phyloP scores from a whole-genome alignment of 1,140 invertebrate species.

The Calycopis cecrops region DNA sequence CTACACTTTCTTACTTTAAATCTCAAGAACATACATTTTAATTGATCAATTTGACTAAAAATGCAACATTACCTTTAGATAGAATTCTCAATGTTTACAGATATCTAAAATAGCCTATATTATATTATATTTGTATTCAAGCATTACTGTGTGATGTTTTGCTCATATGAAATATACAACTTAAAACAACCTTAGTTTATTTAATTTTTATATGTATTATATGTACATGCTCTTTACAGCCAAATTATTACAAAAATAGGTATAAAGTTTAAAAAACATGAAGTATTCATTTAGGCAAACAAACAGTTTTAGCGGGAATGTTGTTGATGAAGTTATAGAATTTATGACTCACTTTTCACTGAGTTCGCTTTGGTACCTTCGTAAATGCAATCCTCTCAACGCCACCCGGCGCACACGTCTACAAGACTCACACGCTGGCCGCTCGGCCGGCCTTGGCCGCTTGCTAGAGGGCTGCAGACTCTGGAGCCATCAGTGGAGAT shows the following conservation, averaged over 20 bases:
- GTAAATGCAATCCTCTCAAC: conserved; percentile 50
- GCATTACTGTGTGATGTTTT: conserved; percentile 42
- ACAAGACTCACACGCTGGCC: conserved; percentile 57
- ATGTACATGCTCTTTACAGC: conserved; percentile 52
- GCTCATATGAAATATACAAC: conserved; percentile 43
- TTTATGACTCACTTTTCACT: conserved; percentile 53
- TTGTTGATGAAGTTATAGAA: conserved; percentile 42
- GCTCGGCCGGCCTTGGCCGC: conserved; percentile 53
- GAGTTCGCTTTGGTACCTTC: conserved; percentile 60
- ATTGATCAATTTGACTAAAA: conserved; percentile 3
- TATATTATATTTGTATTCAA: conserved; percentile 12
- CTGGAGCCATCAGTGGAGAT: conserved; percentile 86
- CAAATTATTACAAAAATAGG: conserved; percentile 51
- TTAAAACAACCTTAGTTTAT: conserved; percentile 47
- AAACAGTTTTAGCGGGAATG: conserved; percentile 49
- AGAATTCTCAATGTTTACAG: background rate
- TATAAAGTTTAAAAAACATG: conserved; percentile 59
- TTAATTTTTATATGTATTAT: conserved; percentile 44
- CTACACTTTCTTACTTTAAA: background rate
- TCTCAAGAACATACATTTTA: background rate
- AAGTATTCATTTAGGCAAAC: conserved; percentile 40
- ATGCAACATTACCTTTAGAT: background rate
- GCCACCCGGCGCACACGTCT: conserved; percentile 29
- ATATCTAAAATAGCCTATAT: conserved; percentile 14
- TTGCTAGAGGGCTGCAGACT: conserved; percentile 81